Conservation (phyloP, 1,140 invertebrate genomes). For the Elysia chlorotica region DNA sequence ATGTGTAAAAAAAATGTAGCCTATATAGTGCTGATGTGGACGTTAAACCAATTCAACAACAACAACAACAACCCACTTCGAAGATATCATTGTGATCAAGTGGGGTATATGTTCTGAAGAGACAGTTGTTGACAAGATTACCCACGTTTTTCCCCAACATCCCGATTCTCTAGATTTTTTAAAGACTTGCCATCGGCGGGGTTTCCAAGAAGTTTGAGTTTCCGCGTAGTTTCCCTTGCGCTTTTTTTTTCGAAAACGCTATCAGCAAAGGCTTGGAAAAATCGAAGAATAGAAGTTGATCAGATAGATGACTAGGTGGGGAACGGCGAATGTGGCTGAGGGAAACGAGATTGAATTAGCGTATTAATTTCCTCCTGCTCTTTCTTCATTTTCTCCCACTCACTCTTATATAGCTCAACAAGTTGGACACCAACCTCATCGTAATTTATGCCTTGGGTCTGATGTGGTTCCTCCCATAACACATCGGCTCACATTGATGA, state of each 20-base stretch:
- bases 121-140: background rate
- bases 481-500: no score
- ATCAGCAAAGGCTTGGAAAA: constrained; percentile 30
- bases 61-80: no score
- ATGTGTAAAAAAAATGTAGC: no score
- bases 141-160: constrained; percentile 8
- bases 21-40: no score
- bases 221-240: constrained; percentile 33
- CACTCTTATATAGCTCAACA: background rate
- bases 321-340: no score
- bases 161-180: constrained; percentile 29
- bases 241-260: constrained; percentile 30
- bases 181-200: constrained; percentile 26
- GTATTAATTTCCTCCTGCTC: background rate
- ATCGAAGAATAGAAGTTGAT: constrained; percentile 7
- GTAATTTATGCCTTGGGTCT: no score
- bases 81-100: background rate
- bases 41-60: no score
- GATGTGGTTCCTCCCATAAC: no score
- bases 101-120: background rate
- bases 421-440: background rate
- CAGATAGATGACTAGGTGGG: background rate
- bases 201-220: constrained; percentile 30
- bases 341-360: background rate
- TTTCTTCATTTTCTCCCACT: background rate